Conservation (phyloP, 2,888 invertebrate species). For the Ormyrus rosae region DNA sequence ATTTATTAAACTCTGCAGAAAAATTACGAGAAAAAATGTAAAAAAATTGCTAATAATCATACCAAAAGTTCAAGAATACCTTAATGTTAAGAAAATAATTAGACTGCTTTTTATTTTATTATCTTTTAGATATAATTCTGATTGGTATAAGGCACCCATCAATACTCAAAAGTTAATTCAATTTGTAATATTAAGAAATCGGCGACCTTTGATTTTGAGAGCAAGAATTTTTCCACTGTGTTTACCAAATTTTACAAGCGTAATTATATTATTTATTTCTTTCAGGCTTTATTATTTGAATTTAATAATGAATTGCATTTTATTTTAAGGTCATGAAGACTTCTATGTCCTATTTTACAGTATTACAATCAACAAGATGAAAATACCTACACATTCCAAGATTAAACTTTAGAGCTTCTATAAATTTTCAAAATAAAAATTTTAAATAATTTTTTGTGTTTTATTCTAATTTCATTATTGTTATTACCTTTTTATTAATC, state of each 20-base stretch:
- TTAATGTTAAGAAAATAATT: too few species aligned
- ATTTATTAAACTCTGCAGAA: conserved; percentile 6
- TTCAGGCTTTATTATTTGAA: neutral
- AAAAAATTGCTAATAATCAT: neutral
- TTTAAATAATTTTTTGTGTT: too few species aligned
- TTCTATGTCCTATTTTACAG: conserved; percentile 14
- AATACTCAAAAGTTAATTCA: neutral
- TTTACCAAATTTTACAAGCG: neutral
- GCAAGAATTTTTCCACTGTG: neutral
- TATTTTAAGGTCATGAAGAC: conserved; percentile 7
- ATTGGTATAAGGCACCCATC: neutral
- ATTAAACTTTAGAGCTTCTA: too few species aligned
- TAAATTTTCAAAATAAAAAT: too few species aligned
- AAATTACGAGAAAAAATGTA: neutral
- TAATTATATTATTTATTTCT: neutral
- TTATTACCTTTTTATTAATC: too few species aligned
- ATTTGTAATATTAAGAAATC: conserved; percentile 4
- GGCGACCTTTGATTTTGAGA: neutral
- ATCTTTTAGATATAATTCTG: neutral
- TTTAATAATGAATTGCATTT: neutral
- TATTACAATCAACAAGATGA: conserved; percentile 7
- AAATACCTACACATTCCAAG: neutral
- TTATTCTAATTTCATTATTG: too few species aligned
- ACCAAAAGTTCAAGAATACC: too few species aligned
- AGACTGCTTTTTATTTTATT: neutral